These are phyloP conservation scores for Ceraclea dissimilis DNA, from an alignment of 2,888 invertebrate genomes.

Conservation along the genomic window DNA sequence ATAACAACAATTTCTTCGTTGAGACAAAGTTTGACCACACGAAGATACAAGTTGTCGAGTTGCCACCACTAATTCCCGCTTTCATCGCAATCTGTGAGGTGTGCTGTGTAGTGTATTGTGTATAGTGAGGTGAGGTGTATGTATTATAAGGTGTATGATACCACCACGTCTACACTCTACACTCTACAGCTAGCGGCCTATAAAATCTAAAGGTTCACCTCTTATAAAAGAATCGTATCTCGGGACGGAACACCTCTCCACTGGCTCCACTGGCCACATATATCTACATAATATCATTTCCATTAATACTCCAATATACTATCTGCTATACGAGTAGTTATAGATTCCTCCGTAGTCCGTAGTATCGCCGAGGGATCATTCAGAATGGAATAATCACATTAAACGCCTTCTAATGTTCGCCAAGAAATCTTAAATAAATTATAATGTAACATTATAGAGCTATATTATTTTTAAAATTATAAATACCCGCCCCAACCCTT, in stretches of 20 bases:
- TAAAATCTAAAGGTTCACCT: conserved; percentile 1
- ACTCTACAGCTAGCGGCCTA: conserved; percentile 2
- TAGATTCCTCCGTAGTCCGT: not conserved
- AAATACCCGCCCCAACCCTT: not conserved
- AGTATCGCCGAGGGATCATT: not conserved
- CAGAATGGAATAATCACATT: not conserved
- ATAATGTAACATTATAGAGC: not conserved
- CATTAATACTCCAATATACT: not conserved
- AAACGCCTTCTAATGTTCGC: not conserved
- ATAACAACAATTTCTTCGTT: not conserved
- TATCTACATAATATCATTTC: not conserved
- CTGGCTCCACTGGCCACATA: not conserved
- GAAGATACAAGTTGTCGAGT: not conserved
- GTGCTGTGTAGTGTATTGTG: too few relatives aligned
- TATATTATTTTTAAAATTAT: not conserved
- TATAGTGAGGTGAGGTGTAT: too few relatives aligned
- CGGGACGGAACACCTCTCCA: not conserved
- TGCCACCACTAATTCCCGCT: conserved; percentile 24
- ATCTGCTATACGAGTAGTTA: not conserved
- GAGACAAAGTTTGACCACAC: not conserved
- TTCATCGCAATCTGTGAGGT: conserved; percentile 25
- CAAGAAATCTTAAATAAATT: not conserved
- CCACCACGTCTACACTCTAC: not conserved
- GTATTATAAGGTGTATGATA: not conserved
- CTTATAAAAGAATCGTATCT: not conserved